Base-by-base conservation (phyloP, 2,113 vertebrate species). In the Alligator mississippiensis region DNA sequence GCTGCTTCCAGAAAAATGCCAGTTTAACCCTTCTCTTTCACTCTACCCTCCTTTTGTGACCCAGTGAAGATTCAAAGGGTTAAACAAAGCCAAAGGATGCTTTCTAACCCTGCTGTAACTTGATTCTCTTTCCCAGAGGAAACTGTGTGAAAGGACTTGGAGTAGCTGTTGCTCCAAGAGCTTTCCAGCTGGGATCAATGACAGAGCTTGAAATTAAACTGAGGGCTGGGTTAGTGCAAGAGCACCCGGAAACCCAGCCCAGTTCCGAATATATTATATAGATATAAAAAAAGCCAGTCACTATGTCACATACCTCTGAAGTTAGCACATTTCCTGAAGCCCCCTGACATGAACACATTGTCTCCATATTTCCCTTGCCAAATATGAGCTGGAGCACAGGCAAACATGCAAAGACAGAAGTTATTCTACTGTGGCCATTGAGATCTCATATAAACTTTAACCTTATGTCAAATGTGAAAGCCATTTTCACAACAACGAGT, bases 151-250 rank as follows among this genome's bases (percentile, higher is more conserved):
- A 91, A 63, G 89, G 10, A 62, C 70, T 84, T 83, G 63, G n/a
- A 24, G 34, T 38, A n/a, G 47, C 58, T 4, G 0, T 79, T 38
- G 11, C 70, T 47, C 81, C 87, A 89, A 62, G 38, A 85, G 79
- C 30, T 85, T 82, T 86, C 79, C 82, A 82, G 60, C 66, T 77
- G 89, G 77, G 87, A 93, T 66, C 57, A 85, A 85, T 92, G 87
- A 62, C 34, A 68, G 55, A 38, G 19, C 38, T 81, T 78, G 82
- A 80, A 89, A 87, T 74, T 47, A 79, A 61, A 54, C 19, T 61
- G 30, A 63, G 60, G 25, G 47, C 47, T 63, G 72, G 72, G 18
- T 82, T 75, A 79, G 55, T 92, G 83, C 27, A 84, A 72, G 80
- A 77, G 82, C 25, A 47, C 38, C 77, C 82, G 90, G 93, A 91